phyloP scores from a whole-genome alignment of 2,888 invertebrate species.

The Andrena bicolor region DNA sequence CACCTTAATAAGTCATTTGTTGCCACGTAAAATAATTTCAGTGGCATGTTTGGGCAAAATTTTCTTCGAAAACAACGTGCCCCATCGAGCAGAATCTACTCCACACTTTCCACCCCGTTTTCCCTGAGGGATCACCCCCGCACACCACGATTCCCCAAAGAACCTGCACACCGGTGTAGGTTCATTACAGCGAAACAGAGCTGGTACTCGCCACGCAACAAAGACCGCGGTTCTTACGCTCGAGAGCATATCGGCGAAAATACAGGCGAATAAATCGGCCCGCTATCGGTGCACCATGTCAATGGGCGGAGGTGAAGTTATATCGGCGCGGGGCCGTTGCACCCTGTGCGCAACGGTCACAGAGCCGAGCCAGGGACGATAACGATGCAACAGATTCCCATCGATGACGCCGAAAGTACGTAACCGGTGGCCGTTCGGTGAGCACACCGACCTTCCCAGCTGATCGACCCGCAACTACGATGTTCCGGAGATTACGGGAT shows the following conservation, averaged over 20 bases:
- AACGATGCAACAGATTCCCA: conserved; percentile 66
- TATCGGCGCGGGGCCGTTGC: conserved; percentile 41
- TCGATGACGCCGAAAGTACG: conserved; percentile 60
- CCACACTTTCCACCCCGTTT: too few relatives aligned
- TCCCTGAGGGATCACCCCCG: neutral
- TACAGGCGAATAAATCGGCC: conserved; percentile 56
- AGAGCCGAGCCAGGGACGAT: conserved; percentile 38
- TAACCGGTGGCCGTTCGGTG: conserved; percentile 43
- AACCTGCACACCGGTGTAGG: neutral
- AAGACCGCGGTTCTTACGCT: conserved; percentile 39
- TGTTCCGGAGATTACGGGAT: conserved; percentile 74
- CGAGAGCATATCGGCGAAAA: conserved; percentile 49
- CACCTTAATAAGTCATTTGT: too few relatives aligned
- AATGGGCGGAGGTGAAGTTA: conserved; percentile 41
- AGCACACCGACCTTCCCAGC: conserved; percentile 48
- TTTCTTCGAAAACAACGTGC: too few relatives aligned
- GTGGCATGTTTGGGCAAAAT: too few relatives aligned
- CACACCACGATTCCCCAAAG: too few relatives aligned
- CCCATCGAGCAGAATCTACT: too few relatives aligned
- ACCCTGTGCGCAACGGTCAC: conserved; percentile 32
- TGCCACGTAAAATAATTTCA: too few relatives aligned
- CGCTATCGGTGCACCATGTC: conserved; percentile 41
- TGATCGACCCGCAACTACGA: conserved; percentile 69
- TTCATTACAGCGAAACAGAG: neutral
- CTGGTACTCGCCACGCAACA: neutral